Percentiles rank a stretch among this genome's conserved stretches.
phyloP scores from a whole-genome alignment of 2,888 invertebrate genomes.

The Patella pellucida region DNA sequence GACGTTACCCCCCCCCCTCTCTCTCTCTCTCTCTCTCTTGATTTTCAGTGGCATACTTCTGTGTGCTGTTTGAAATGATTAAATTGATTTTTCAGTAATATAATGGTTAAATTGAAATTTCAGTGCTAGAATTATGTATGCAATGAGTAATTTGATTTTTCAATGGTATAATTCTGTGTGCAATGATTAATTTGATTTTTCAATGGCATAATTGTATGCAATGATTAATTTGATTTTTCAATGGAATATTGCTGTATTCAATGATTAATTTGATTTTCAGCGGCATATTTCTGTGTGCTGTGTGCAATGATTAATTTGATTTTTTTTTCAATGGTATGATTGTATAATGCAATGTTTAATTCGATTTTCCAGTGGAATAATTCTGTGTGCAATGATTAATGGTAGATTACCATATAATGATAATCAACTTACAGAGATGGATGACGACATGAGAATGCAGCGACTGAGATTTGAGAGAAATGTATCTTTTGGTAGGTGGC shows the following conservation, averaged over 20 bases:
- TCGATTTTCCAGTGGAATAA: constrained; percentile 43
- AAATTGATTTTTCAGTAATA: not conserved
- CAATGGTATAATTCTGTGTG: constrained; percentile 43
- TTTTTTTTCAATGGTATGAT: constrained; percentile 45
- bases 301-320: not conserved
- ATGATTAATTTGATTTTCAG: not conserved
- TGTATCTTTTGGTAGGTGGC: constrained; percentile 44
- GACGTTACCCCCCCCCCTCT: too few relatives aligned
- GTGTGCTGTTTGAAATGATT: too few relatives aligned
- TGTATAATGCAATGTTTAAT: not conserved
- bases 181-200: constrained; percentile 13
- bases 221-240: constrained; percentile 40
- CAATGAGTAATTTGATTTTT: constrained; percentile 10
- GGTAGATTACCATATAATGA: constrained; percentile 54
- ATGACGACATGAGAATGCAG: constrained; percentile 56
- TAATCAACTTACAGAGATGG: constrained; percentile 44
- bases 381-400: constrained; percentile 54
- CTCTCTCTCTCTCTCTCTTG: too few relatives aligned
- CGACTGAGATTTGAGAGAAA: constrained; percentile 45
- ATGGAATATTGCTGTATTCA: too few relatives aligned
- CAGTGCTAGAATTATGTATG: not conserved
- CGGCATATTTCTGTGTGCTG: not conserved
- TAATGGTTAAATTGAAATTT: not conserved
- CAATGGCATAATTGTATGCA: constrained; percentile 54
- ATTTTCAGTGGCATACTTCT: too few relatives aligned